Percentiles rank a stretch among this genome's conserved stretches.
These are phyloP conservation scores for Paracanthobrama guichenoti DNA, from an alignment of 2,113 vertebrate species.

Conservation along the genomic window DNA sequence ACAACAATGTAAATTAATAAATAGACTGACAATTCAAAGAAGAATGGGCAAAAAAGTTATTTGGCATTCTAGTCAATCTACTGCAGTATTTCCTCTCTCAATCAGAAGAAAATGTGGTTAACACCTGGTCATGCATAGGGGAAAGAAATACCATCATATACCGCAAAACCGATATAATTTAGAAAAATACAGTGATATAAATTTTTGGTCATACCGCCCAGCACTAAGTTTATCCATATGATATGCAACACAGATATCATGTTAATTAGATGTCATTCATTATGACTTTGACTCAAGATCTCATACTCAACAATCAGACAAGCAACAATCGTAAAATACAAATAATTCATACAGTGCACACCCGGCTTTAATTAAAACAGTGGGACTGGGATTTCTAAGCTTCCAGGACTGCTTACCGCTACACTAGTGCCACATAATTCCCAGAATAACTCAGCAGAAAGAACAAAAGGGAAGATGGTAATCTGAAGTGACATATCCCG, in stretches of 20 bases:
- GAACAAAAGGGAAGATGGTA: not conserved
- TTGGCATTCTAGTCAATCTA: too few relatives aligned
- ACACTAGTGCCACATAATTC: not conserved
- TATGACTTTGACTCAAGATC: not conserved
- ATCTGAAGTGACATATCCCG: constrained; percentile 18
- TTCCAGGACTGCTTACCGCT: not conserved
- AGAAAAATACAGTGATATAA: too few relatives aligned
- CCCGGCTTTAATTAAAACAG: not conserved
- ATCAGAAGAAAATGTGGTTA: too few relatives aligned
- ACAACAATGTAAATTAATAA: too few relatives aligned
- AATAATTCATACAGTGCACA: not conserved
- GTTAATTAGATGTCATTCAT: not conserved
- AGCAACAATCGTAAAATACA: not conserved
- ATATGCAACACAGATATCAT: not conserved
- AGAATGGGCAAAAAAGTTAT: too few relatives aligned
- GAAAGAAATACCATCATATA: too few relatives aligned
- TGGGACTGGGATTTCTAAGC: constrained; percentile 5
- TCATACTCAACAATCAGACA: not conserved
- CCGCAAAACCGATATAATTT: too few relatives aligned
- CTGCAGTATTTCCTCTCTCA: too few relatives aligned
- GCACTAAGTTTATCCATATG: too few relatives aligned
- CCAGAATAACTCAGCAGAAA: constrained; percentile 7
- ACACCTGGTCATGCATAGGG: too few relatives aligned
- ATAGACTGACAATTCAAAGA: too few relatives aligned
- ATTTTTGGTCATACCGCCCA: too few relatives aligned